A percentile compares a stretch with the other conserved stretches of the same genome.
Evolutionary conservation across 2,113 vertebrate genomes (phyloP).

Genomic region (Chamaea fasciata): DNA sequence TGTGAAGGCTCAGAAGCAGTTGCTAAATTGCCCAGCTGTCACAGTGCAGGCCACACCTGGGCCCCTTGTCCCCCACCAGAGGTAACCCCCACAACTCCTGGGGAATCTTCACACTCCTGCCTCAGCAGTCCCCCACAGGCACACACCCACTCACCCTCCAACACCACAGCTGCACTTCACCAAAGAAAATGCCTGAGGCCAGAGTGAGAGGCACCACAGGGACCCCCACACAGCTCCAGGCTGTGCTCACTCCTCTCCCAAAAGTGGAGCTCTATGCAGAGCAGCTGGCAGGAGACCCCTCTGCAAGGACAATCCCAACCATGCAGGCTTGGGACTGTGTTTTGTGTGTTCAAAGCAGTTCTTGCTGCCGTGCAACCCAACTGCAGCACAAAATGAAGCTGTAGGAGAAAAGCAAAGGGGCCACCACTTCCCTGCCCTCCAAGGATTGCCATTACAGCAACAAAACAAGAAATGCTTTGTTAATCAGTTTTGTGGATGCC

Average conservation of each 20-base stretch:
- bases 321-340: background rate
- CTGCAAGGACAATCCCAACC: background rate
- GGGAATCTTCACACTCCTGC: background rate
- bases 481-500: accelerated
- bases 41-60: background rate
- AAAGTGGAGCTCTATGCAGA: background rate
- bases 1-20: background rate
- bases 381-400: background rate
- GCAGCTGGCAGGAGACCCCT: background rate
- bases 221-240: background rate
- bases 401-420: background rate
- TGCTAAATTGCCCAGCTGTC: background rate
- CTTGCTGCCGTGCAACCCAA: background rate
- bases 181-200: background rate
- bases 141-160: background rate
- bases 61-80: background rate
- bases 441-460: background rate
- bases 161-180: background rate
- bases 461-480: background rate
- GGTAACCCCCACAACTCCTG: background rate
- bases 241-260: accelerated
- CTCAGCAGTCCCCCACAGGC: background rate
- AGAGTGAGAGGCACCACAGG: background rate
- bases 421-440: background rate
- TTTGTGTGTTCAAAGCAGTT: background rate